These are phyloP conservation scores for Petroica traversi DNA, from an alignment of 2,113 vertebrate species.

Conservation along the genomic window DNA sequence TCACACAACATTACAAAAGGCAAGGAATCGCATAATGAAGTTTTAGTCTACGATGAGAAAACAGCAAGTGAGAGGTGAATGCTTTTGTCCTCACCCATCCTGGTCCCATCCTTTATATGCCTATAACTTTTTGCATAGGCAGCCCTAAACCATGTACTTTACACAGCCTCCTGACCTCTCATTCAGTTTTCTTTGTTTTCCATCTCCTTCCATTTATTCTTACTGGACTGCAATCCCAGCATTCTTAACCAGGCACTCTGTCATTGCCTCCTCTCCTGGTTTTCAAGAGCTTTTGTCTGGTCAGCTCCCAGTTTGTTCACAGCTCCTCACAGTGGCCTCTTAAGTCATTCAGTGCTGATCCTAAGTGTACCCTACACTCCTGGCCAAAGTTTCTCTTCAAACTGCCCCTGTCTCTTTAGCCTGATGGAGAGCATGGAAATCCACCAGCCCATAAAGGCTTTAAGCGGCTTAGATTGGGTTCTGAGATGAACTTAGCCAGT, in stretches of 20 bases:
- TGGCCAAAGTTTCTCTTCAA: background rate
- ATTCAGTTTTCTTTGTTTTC: background rate
- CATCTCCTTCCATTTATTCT: background rate
- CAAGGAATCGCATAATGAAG: accelerated
- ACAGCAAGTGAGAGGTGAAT: background rate
- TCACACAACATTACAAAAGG: background rate
- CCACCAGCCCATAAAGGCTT: background rate
- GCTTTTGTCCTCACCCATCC: background rate
- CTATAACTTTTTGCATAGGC: background rate
- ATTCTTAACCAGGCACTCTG: background rate
- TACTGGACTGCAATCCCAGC: background rate
- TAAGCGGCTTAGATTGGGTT: background rate
- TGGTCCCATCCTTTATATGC: background rate
- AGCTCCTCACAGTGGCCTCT: background rate
- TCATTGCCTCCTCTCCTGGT: background rate
- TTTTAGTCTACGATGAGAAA: background rate
- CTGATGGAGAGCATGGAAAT: background rate
- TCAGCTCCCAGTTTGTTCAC: background rate
- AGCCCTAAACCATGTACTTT: background rate
- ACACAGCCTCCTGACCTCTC: background rate
- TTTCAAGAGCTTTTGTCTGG: background rate
- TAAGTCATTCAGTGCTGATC: background rate
- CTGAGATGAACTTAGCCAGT: background rate
- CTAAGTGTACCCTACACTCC: background rate
- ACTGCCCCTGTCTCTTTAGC: background rate